These are phyloP conservation scores for Pelobates fuscus DNA, from an alignment of 2,113 vertebrate genomes.

Conservation along the genomic window DNA sequence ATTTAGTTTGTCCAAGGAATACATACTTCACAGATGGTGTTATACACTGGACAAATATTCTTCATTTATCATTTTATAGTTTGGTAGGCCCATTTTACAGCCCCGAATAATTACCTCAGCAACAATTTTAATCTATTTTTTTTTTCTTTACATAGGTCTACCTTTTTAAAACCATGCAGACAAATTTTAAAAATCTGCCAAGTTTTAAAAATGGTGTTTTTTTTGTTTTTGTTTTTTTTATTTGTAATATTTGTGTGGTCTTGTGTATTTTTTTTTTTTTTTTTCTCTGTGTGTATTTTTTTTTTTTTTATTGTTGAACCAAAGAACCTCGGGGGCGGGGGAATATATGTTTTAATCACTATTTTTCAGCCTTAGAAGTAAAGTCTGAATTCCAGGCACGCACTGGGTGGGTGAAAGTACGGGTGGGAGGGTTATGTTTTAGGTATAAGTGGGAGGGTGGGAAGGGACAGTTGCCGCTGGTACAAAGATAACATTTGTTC, in stretches of 20 bases:
- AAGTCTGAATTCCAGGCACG: slow-evolving; percentile 46
- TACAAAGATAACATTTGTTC: slow-evolving; percentile 48
- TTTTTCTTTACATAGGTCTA: slow-evolving; percentile 41
- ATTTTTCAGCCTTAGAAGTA: slow-evolving; percentile 50
- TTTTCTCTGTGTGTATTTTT: slow-evolving; percentile 31
- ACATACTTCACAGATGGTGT: not conserved
- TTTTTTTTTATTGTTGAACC: slow-evolving; percentile 49
- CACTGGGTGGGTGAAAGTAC: slow-evolving; percentile 23
- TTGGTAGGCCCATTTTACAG: slow-evolving; percentile 25
- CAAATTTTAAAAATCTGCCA: slow-evolving; percentile 15
- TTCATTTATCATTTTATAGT: not conserved
- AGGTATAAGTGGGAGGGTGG: not conserved
- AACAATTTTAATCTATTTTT: slow-evolving; percentile 36
- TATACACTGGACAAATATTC: not conserved
- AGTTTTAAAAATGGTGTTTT: slow-evolving; percentile 35
- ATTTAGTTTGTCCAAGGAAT: slow-evolving; percentile 9
- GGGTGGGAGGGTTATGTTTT: slow-evolving; percentile 1
- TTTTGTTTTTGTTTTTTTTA: not conserved
- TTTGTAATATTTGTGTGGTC: slow-evolving; percentile 52
- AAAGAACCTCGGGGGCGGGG: slow-evolving; percentile 46
- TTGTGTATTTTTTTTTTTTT: slow-evolving; percentile 43
- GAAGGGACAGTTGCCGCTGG: slow-evolving; percentile 24
- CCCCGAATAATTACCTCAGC: slow-evolving; percentile 39
- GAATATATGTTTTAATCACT: slow-evolving; percentile 49
- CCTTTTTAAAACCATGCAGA: slow-evolving; percentile 23